phyloP scores from a whole-genome alignment of 2,113 vertebrate species.

The Hippocampus barbouri region DNA sequence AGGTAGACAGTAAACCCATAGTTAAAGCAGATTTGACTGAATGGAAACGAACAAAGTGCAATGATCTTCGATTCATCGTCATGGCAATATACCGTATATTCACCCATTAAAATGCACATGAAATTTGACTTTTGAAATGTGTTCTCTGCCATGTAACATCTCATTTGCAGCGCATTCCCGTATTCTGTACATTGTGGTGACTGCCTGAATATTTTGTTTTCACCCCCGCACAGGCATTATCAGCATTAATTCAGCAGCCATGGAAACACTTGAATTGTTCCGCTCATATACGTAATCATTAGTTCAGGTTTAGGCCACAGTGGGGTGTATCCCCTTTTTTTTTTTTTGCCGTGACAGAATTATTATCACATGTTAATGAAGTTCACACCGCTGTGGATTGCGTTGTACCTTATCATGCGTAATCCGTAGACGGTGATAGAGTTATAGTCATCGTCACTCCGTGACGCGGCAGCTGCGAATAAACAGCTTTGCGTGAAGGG shows the following conservation, averaged over 20 bases:
- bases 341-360: slow-evolving; percentile 6
- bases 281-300: slow-evolving; percentile 19
- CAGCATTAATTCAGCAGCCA: slow-evolving; percentile 10
- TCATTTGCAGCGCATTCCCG: not conserved
- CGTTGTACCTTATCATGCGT: slow-evolving; percentile 1
- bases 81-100: not conserved
- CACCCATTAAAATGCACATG: not conserved
- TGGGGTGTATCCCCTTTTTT: not conserved
- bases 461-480: not conserved
- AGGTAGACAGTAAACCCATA: not conserved
- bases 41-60: not conserved
- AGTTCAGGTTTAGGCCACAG: slow-evolving; percentile 13
- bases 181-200: not conserved
- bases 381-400: not conserved
- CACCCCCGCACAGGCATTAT: slow-evolving; percentile 13
- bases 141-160: not conserved
- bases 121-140: not conserved
- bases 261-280: slow-evolving; percentile 7
- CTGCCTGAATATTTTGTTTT: slow-evolving; percentile 15
- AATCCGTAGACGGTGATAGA: not conserved
- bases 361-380: slow-evolving; percentile 5
- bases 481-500: slow-evolving; percentile 18
- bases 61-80: not conserved
- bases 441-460: slow-evolving; percentile 11
- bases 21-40: not conserved